Evolutionary conservation across 2,113 vertebrate species (phyloP).

Genomic region (Oreocharis arfaki): DNA sequence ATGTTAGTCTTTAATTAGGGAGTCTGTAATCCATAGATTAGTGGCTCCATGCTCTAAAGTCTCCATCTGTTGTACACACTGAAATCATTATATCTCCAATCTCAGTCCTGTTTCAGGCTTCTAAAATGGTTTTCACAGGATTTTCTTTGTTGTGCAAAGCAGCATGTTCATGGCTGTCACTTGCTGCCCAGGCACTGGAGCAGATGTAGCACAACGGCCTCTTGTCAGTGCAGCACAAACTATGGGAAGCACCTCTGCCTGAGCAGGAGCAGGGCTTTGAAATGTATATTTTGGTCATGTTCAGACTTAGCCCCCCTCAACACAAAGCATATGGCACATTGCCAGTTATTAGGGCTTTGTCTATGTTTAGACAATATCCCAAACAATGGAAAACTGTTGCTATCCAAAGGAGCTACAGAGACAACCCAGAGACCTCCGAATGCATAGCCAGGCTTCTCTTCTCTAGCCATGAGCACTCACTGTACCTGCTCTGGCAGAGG

Average conservation of each 20-base stretch:
- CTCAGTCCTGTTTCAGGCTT: neutral
- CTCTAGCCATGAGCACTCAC: neutral
- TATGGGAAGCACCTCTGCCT: neutral
- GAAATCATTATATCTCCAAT: neutral
- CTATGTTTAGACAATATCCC: slow-evolving; percentile 38
- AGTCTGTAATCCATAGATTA: slow-evolving; percentile 55
- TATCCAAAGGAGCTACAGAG: neutral
- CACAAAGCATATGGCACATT: slow-evolving; percentile 9
- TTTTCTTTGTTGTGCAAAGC: slow-evolving; percentile 22
- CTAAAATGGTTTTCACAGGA: neutral
- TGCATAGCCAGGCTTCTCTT: neutral
- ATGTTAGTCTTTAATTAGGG: neutral
- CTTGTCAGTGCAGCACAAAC: neutral
- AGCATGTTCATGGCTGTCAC: neutral
- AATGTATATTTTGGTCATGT: neutral
- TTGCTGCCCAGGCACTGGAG: neutral
- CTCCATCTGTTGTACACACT: slow-evolving; percentile 49
- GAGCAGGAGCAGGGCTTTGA: neutral
- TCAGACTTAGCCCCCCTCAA: neutral
- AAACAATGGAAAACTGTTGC: slow-evolving; percentile 38
- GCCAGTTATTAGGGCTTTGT: slow-evolving; percentile 28
- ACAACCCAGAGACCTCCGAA: neutral
- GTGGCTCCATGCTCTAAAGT: neutral
- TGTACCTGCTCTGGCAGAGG: neutral
- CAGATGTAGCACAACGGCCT: neutral